Percentiles rank a stretch among this genome's conserved stretches.
These are phyloP conservation scores for Parnassius mnemosyne DNA, from an alignment of 2,888 invertebrate genomes.

Conservation along the genomic window DNA sequence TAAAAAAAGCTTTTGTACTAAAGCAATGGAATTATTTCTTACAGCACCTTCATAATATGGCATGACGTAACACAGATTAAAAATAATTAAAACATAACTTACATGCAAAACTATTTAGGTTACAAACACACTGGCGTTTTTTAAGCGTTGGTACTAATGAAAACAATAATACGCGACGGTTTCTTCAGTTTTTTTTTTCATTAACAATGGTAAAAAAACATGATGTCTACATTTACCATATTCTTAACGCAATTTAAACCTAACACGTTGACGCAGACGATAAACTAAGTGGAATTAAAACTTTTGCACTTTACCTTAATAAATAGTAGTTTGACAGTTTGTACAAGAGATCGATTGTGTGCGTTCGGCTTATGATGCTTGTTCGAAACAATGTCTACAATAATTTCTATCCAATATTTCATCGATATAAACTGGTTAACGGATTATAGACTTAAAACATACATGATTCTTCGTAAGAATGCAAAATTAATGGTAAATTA, in stretches of 20 bases:
- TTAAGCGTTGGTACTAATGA: background rate
- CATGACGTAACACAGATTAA: conserved; percentile 32
- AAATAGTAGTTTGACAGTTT: conserved; percentile 43
- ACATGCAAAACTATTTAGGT: conserved; percentile 10
- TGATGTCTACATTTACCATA: background rate
- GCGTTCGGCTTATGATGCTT: conserved; percentile 43
- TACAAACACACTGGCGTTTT: conserved; percentile 10
- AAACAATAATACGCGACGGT: too few species aligned
- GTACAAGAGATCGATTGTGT: conserved; percentile 56
- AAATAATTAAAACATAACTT: conserved; percentile 18
- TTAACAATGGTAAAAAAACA: background rate
- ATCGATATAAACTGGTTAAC: too few species aligned
- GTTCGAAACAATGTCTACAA: background rate
- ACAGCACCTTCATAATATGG: conserved; percentile 61
- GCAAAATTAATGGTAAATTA: too few species aligned
- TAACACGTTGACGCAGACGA: conserved; percentile 27
- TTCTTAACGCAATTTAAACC: background rate
- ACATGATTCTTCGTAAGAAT: too few species aligned
- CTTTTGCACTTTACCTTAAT: conserved; percentile 37
- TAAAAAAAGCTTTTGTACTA: conserved; percentile 54
- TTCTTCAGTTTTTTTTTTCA: too few species aligned
- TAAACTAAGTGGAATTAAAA: conserved; percentile 37
- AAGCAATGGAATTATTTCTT: conserved; percentile 49
- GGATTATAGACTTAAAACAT: too few species aligned
- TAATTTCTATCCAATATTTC: too few species aligned